Evolutionary conservation across 2,113 vertebrate species (phyloP).

Genomic region (Podiceps cristatus): DNA sequence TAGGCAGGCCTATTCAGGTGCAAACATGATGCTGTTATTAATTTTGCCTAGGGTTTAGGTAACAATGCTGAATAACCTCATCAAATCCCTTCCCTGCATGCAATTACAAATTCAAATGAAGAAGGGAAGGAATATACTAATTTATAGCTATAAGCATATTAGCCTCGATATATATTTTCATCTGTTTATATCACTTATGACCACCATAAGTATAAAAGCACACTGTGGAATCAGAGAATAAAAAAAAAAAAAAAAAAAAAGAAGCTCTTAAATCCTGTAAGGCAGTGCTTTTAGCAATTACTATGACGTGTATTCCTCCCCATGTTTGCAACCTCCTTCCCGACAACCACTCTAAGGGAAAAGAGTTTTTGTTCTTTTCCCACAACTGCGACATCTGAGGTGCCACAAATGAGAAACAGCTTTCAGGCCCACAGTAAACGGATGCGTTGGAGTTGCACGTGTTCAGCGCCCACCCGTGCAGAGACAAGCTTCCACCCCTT

Average conservation of each 20-base stretch:
- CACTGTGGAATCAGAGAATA: neutral
- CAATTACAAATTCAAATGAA: neutral
- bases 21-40: neutral
- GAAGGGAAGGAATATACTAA: neutral
- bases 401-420: neutral
- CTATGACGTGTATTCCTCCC: neutral
- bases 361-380: neutral
- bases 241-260: neutral
- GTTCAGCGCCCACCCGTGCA: neutral
- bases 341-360: neutral
- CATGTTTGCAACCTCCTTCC: neutral
- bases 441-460: rapidly evolving
- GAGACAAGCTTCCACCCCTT: neutral
- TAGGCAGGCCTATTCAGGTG: neutral
- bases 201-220: neutral
- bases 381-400: neutral
- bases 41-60: neutral
- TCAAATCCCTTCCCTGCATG: neutral
- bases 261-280: neutral
- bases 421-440: neutral
- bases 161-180: neutral
- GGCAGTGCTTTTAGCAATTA: neutral
- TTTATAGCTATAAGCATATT: neutral
- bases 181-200: neutral
- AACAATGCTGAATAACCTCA: neutral